phyloP scores from a whole-genome alignment of 2,888 invertebrate species.

The Ischnura elegans region DNA sequence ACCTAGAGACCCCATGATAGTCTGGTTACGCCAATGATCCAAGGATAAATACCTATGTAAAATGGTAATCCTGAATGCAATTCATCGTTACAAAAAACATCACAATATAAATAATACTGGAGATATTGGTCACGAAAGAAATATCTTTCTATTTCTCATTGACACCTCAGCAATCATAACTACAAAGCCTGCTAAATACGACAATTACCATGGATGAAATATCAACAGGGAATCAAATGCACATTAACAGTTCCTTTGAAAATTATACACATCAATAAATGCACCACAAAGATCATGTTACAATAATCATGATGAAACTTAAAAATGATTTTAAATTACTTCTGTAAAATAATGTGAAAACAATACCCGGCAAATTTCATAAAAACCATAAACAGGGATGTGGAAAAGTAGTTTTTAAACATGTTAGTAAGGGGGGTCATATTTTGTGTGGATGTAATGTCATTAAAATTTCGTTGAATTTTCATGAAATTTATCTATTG shows the following conservation, averaged over 20 bases:
- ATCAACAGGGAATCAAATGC: background rate
- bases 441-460: background rate
- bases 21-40: too few species aligned
- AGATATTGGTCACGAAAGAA: conserved; percentile 63
- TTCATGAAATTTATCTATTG: background rate
- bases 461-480: background rate
- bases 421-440: background rate
- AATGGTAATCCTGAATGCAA: conserved; percentile 26
- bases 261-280: background rate
- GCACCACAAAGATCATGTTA: background rate
- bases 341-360: background rate
- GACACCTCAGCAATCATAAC: conserved; percentile 50
- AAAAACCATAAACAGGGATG: background rate
- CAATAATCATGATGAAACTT: background rate
- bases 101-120: conserved; percentile 65
- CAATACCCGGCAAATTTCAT: background rate
- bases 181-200: conserved; percentile 36
- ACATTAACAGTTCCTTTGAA: background rate
- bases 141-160: conserved; percentile 41
- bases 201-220: conserved; percentile 34
- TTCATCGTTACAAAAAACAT: conserved; percentile 47
- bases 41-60: too few species aligned
- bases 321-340: background rate
- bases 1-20: too few species aligned
- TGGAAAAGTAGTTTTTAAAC: background rate